Base-by-base conservation (phyloP, 2,888 invertebrate species). In the Drosophila setosimentum region DNA sequence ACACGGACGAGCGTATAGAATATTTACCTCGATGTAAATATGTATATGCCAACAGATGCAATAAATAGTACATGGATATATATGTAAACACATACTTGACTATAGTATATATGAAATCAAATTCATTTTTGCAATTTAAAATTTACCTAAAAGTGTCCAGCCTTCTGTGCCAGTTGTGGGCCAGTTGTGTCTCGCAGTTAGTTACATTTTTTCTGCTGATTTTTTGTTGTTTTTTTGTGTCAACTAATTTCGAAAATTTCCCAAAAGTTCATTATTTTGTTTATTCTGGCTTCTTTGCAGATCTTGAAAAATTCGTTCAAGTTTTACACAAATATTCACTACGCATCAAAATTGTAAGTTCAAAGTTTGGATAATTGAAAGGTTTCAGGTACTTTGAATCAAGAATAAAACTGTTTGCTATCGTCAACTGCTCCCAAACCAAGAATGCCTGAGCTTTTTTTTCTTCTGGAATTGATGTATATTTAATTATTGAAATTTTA, bases 1-100 rank as follows among this genome's bases (percentile, higher is more conserved):
- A 86, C 71, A 71, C 50, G 37, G 68, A 72, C 57, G 45, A 58
- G 55, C 37, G 40, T 32, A 57, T 68, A 51, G 59, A 53, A 66
- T 51, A 66, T 57, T 53, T 33, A 57, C 54, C 18, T 50, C 18
- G 53, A 60, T 66, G 30, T 54, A 71, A 57, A 68, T 62, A 61
- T 60, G 33, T 58, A 30, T 50, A 6, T 24, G 53, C 24, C 13
- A 48, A 21, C 21, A 49, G 7, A 40, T 42, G 13, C 24, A 21
- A 42, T 11, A n/a, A 6, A 16, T 7, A 21, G 7, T 42, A 21
- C 35, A 29, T 64, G 30, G n/a, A 16, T 6, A 33, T 37, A 55
- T 30, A 2, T 55, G 21, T 35, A 21, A 3, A 16, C 21, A 45
- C 7, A 45, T 45, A 7, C 21, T 45, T 13, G 13, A 45, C 13